Conservation (phyloP, 2,113 vertebrate genomes). For the Apodemus speciosus region DNA sequence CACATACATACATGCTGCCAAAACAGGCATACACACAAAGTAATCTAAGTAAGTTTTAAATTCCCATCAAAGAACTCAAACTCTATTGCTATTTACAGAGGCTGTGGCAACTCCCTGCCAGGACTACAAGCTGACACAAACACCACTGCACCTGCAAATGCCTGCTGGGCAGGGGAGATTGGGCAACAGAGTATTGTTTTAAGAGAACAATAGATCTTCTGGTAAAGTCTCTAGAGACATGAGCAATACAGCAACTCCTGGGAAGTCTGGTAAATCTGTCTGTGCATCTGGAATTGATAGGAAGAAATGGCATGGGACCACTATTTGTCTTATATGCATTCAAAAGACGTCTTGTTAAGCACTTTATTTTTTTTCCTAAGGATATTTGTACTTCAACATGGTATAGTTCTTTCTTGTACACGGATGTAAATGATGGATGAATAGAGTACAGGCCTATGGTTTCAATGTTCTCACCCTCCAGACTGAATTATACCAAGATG, state of each 20-base stretch:
- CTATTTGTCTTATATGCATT: constrained; percentile 79
- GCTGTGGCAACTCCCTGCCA: neutral
- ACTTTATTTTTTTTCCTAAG: constrained; percentile 72
- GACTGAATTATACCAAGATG: constrained; percentile 77
- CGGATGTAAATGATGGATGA: constrained; percentile 77
- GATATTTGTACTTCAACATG: constrained; percentile 75
- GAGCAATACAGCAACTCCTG: constrained; percentile 75
- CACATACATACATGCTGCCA: neutral
- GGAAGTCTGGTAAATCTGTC: constrained; percentile 71
- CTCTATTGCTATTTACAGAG: neutral
- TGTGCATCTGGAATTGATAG: constrained; percentile 81
- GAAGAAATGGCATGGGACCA: constrained; percentile 76
- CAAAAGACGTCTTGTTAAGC: constrained; percentile 74
- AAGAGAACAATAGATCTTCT: constrained; percentile 75
- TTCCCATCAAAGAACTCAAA: constrained; percentile 9
- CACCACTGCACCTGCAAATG: constrained; percentile 53
- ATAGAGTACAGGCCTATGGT: constrained; percentile 66
- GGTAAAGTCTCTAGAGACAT: constrained; percentile 65
- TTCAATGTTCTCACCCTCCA: constrained; percentile 80
- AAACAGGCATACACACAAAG: neutral
- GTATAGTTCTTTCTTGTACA: constrained; percentile 75
- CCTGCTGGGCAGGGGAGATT: neutral
- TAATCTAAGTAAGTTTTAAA: neutral
- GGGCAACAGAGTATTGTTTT: constrained; percentile 56
- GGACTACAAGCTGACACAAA: neutral